Percentiles rank a stretch among this genome's conserved stretches.
Evolutionary conservation across 2,113 vertebrate genomes (phyloP).

Genomic region (crab-eating macaque (Macaca fascicularis)): T2T-MFA8v1.1 NC_088379.1:27188501-27189000

Average conservation of each 20-base stretch:
- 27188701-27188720: not conserved
- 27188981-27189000: not conserved
- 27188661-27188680: not conserved
- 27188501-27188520: not conserved
- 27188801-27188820: not conserved
- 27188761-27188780: not conserved
- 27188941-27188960: not conserved
- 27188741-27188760: not conserved
- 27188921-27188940: not conserved
- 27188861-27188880: not conserved
- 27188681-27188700: not conserved
- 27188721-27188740: not conserved
- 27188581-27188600: not conserved
- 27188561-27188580: not conserved
- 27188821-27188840: not conserved
- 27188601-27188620: not conserved
- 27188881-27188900: not conserved
- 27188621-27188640: not conserved
- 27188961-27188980: not conserved
- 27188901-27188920: not conserved
- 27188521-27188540: not conserved
- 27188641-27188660: not conserved
- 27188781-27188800: not conserved
- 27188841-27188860: not conserved
- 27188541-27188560: not conserved